These are phyloP conservation scores for Meda fulgida DNA, from an alignment of 2,797 vertebrate species.

Conservation along the genomic window DNA sequence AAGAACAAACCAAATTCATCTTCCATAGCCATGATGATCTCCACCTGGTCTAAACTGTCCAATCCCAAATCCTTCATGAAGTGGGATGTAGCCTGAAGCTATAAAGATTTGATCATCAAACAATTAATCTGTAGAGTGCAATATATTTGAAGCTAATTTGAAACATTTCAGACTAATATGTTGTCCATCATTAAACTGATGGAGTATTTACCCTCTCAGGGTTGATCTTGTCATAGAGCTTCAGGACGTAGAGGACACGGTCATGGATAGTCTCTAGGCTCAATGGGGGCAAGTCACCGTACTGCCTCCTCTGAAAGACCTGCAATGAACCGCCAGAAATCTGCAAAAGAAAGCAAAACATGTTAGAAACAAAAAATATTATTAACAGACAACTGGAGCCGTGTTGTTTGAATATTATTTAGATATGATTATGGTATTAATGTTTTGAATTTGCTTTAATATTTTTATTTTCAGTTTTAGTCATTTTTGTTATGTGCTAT, in stretches of 20 bases:
- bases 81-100: slow-evolving; percentile 80
- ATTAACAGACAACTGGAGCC: not conserved
- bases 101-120: not conserved
- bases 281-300: slow-evolving; percentile 72
- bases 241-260: slow-evolving; percentile 79
- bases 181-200: not conserved
- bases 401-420: not conserved
- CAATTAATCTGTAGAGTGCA: not conserved
- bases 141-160: not conserved
- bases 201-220: slow-evolving; percentile 74
- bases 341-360: slow-evolving; percentile 8
- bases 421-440: not conserved
- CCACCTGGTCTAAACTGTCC: slow-evolving; percentile 89
- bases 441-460: not conserved
- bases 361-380: not conserved
- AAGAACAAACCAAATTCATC: slow-evolving; percentile 83
- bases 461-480: not conserved
- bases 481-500: not conserved
- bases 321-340: slow-evolving; percentile 7
- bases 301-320: slow-evolving; percentile 64
- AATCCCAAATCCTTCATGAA: slow-evolving; percentile 88
- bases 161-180: not conserved
- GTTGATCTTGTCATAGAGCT: slow-evolving; percentile 81
- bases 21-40: slow-evolving; percentile 91
- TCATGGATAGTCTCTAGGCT: slow-evolving; percentile 74